A percentile compares a stretch with the other conserved stretches of the same genome.
Evolutionary conservation across 2,797 vertebrate genomes (phyloP).

Genomic region (Meriones psammophilus): DNA sequence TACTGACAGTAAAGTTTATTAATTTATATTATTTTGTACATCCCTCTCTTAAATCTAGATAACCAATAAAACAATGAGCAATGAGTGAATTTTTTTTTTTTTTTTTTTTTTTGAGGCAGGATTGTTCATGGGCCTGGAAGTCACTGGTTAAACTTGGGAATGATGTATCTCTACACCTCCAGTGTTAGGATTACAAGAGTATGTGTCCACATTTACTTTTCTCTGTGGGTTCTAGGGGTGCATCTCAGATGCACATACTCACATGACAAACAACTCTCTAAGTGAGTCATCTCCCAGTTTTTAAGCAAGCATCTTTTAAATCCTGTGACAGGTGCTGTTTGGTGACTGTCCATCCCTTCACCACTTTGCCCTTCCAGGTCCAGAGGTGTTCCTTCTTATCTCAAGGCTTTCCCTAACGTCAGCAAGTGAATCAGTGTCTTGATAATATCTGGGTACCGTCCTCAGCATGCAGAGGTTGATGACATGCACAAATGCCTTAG

Average conservation of each 20-base stretch:
- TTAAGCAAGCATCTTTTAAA: not conserved
- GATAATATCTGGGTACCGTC: not conserved
- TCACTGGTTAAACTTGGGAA: not conserved
- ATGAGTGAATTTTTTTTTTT: not conserved
- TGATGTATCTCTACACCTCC: no score
- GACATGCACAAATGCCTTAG: not conserved
- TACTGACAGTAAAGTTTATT: not conserved
- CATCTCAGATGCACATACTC: not conserved
- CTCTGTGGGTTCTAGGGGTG: not conserved
- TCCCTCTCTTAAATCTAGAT: not conserved
- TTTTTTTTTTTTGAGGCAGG: not conserved
- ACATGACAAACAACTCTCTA: not conserved
- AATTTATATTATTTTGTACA: not conserved
- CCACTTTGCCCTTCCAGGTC: not conserved
- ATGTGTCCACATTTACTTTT: not conserved
- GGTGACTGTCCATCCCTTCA: not conserved
- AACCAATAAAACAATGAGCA: not conserved
- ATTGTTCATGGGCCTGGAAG: not conserved
- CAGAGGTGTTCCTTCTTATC: not conserved
- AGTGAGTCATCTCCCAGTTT: not conserved
- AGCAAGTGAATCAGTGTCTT: not conserved
- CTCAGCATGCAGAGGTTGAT: not conserved
- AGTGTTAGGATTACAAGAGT: not conserved
- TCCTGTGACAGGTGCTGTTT: not conserved
- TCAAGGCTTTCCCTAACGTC: not conserved